These are phyloP conservation scores for Pseudotriccus pelzelni DNA, from an alignment of 2,797 vertebrate species.

Conservation along the genomic window DNA sequence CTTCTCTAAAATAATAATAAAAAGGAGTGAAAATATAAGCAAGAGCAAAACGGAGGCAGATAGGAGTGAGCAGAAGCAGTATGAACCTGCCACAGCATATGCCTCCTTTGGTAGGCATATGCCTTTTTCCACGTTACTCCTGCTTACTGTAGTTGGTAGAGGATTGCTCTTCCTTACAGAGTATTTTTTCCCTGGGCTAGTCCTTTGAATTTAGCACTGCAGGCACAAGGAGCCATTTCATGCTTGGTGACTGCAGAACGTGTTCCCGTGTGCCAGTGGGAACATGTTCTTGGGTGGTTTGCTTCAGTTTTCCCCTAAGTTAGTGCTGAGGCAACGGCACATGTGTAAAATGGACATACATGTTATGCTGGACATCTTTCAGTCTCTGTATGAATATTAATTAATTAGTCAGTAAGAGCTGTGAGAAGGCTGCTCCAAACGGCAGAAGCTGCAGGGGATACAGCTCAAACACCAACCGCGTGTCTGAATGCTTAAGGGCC, in stretches of 20 bases:
- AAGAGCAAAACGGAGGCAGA: neutral
- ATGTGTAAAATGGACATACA: accelerated
- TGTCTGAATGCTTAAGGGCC: neutral
- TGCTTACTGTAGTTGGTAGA: neutral
- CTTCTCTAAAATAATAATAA: neutral
- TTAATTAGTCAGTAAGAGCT: neutral
- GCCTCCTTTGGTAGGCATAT: neutral
- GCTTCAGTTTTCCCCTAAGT: neutral
- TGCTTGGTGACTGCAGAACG: neutral
- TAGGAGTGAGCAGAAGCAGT: neutral
- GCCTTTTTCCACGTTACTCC: neutral
- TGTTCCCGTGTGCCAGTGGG: neutral
- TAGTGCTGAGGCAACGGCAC: accelerated
- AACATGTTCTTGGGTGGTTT: neutral
- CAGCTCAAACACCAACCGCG: accelerated
- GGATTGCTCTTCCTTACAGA: neutral
- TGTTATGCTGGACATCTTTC: neutral
- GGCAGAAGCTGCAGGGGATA: neutral
- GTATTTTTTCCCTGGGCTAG: neutral
- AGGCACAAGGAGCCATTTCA: neutral
- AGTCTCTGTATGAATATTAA: neutral
- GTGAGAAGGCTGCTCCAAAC: neutral
- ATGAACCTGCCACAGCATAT: neutral
- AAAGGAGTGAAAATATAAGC: neutral
- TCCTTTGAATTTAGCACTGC: neutral